Percentiles rank a stretch among this genome's conserved stretches.
These are phyloP conservation scores for Rhagoletis zephyria DNA, from an alignment of 1,140 invertebrate genomes.

Conservation along the genomic window DNA sequence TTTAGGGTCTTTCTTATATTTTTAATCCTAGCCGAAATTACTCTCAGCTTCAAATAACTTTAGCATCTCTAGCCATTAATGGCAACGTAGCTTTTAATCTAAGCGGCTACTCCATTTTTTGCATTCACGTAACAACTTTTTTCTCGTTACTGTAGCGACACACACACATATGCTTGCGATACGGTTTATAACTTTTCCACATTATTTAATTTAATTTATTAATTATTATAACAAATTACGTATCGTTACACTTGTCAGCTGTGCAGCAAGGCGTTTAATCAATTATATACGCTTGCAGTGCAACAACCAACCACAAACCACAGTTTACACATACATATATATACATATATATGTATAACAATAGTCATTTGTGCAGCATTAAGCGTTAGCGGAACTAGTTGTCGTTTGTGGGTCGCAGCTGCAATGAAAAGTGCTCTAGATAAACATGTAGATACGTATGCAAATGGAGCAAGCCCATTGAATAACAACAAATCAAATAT, in stretches of 20 bases:
- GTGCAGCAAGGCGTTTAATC: conserved; percentile 15
- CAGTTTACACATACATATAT: too few species aligned
- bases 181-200: too few species aligned
- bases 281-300: background rate
- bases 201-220: conserved; percentile 37
- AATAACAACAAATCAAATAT: background rate
- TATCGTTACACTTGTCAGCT: conserved; percentile 37
- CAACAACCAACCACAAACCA: background rate
- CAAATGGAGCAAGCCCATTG: background rate
- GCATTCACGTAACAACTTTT: too few species aligned
- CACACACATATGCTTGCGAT: background rate
- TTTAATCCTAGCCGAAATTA: too few species aligned
- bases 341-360: background rate
- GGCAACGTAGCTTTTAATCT: too few species aligned
- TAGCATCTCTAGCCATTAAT: too few species aligned
- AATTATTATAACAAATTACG: conserved; percentile 37
- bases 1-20: too few species aligned
- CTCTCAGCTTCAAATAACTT: too few species aligned
- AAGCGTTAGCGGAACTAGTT: conserved; percentile 34
- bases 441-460: conserved; percentile 13
- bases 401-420: conserved; percentile 38
- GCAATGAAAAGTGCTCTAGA: conserved; percentile 26
- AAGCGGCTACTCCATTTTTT: too few species aligned
- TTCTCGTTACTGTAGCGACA: background rate
- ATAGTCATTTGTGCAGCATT: background rate